These are phyloP conservation scores for Drosophila lacicola DNA, from an alignment of 2,888 invertebrate species.

Conservation along the genomic window DNA sequence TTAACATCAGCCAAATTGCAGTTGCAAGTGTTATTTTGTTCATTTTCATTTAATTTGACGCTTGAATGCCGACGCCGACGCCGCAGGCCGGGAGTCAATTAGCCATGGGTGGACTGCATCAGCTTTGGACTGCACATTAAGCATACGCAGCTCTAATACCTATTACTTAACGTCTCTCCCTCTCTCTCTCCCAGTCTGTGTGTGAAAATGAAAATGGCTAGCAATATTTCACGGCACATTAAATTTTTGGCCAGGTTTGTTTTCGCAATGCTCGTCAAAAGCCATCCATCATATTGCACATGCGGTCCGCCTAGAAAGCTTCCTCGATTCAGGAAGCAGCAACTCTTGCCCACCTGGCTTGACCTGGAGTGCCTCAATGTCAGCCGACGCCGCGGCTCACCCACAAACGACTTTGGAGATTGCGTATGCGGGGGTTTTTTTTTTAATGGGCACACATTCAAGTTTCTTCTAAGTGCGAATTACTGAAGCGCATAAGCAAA, in stretches of 20 bases:
- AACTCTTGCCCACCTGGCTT: constrained; percentile 29
- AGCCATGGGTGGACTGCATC: constrained; percentile 41
- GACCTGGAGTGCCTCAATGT: constrained; percentile 36
- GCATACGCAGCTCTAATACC: constrained; percentile 43
- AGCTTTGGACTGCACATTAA: constrained; percentile 47
- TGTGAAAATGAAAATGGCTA: constrained; percentile 42
- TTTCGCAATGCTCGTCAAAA: constrained; percentile 34
- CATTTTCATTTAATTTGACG: constrained; percentile 60
- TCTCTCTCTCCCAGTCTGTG: neutral
- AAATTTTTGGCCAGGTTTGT: constrained; percentile 42
- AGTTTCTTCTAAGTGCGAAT: constrained; percentile 31
- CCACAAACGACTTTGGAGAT: constrained; percentile 28
- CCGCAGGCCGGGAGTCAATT: constrained; percentile 47
- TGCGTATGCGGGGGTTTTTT: constrained; percentile 2
- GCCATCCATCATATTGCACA: constrained; percentile 47
- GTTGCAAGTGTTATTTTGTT: constrained; percentile 46
- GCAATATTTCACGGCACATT: constrained; percentile 65
- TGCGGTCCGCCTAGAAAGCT: constrained; percentile 19
- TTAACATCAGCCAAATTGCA: constrained; percentile 49
- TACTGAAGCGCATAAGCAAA: constrained; percentile 42
- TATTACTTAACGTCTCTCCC: constrained; percentile 49
- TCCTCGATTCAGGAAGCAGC: constrained; percentile 47
- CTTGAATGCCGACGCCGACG: constrained; percentile 48
- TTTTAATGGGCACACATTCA: constrained; percentile 10
- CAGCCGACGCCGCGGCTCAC: constrained; percentile 23